A percentile compares a stretch with the other conserved stretches of the same genome.
Conservation (phyloP, 2,888 invertebrate genomes). For the Scaptomyza tumidula region DNA sequence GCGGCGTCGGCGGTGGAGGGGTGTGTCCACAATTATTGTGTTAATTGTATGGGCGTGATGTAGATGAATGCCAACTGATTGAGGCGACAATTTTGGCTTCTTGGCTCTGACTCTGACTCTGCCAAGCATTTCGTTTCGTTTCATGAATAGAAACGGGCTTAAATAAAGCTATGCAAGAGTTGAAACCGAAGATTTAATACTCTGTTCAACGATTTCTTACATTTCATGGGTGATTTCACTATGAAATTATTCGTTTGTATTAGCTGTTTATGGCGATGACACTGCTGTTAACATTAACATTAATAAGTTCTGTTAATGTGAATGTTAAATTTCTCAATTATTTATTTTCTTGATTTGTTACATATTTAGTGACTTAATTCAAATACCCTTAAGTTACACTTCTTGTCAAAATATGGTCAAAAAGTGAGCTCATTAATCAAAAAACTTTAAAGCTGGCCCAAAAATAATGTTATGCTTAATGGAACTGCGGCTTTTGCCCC, state of each 20-base stretch:
- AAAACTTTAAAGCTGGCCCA: slow-evolving; percentile 28
- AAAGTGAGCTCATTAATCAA: slow-evolving; percentile 59
- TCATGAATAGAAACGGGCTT: background rate
- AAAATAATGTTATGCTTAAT: slow-evolving; percentile 40
- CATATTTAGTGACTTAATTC: background rate
- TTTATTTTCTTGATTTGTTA: background rate
- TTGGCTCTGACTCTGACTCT: background rate
- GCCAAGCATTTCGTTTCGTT: slow-evolving; percentile 5
- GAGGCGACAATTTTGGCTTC: slow-evolving; percentile 48
- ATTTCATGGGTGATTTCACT: too few species aligned
- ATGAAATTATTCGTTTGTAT: too few species aligned
- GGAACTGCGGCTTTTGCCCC: slow-evolving; percentile 24
- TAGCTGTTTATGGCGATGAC: too few species aligned
- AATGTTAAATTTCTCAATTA: too few species aligned
- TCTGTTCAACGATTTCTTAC: background rate
- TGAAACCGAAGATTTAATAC: background rate
- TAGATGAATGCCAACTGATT: slow-evolving; percentile 74
- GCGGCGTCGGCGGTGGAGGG: slow-evolving; percentile 25
- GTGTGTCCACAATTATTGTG: slow-evolving; percentile 54
- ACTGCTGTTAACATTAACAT: too few species aligned
- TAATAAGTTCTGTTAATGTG: too few species aligned
- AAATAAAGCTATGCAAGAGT: too few species aligned
- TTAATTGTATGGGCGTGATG: slow-evolving; percentile 78
- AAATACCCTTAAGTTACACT: background rate
- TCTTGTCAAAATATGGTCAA: slow-evolving; percentile 1